phyloP scores from a whole-genome alignment of 2,888 invertebrate species.

The Leucophora obtusa region DNA sequence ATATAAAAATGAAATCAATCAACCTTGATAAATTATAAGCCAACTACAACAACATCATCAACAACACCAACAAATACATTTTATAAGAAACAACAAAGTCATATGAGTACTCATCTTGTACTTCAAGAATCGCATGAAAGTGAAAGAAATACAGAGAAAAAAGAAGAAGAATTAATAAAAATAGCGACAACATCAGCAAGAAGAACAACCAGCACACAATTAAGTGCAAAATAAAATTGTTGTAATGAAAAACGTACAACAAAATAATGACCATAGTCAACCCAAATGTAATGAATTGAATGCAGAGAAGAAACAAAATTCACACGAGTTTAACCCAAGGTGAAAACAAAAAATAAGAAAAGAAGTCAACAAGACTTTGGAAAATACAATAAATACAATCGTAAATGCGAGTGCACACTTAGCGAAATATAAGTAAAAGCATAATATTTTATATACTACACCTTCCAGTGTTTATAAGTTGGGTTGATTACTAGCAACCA shows the following conservation, averaged over 20 bases:
- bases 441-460: not conserved
- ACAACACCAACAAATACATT: not conserved
- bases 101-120: slow-evolving; percentile 1
- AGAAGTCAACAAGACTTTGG: slow-evolving; percentile 8
- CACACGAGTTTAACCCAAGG: slow-evolving; percentile 57
- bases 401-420: not conserved
- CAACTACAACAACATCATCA: not conserved
- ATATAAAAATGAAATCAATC: slow-evolving; percentile 71
- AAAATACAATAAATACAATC: not conserved
- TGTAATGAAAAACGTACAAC: slow-evolving; percentile 10
- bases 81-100: not conserved
- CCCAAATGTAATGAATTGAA: slow-evolving; percentile 27
- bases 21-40: slow-evolving; percentile 65
- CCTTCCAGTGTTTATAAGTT: no score
- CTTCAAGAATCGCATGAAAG: slow-evolving; percentile 10
- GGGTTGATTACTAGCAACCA: no score
- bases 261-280: slow-evolving; percentile 37
- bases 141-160: slow-evolving; percentile 9
- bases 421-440: not conserved
- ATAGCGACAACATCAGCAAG: slow-evolving; percentile 8
- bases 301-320: slow-evolving; percentile 34
- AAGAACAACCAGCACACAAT: slow-evolving; percentile 21
- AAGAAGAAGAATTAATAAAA: not conserved
- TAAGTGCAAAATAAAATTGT: slow-evolving; percentile 30
- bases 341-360: slow-evolving; percentile 9